Evolutionary conservation across 2,888 invertebrate genomes (phyloP), one percentile per base, ranked within the genome.

Genomic region (Tetragonula carbonaria): DNA sequence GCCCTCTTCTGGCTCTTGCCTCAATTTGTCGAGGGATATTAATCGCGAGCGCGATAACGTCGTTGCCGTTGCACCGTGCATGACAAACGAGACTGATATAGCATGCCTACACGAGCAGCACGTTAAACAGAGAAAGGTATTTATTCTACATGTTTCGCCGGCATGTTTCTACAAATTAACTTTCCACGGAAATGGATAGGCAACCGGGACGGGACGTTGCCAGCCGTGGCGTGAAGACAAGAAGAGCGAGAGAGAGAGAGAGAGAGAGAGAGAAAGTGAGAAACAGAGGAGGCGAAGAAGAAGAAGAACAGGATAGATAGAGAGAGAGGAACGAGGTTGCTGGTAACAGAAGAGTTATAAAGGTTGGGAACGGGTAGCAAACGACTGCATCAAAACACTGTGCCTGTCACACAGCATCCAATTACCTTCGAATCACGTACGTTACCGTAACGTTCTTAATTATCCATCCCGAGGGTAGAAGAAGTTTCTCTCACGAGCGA

Each of bases 51-150:
- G 87, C 87, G 91, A 91, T 91, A 91, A 90, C 89, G 90, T 91
- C 91, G 90, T 90, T 90, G 91, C 87, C 87, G 88, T 86, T 85
- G 87, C 89, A 86, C 80, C 89, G 89, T 86, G 89, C 91, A 91
- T 93, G 92, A 93, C 91, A 91, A 92, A 93, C 92, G 91, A 92
- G 91, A 90, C 89, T 90, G 91, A 90, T 92, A 90, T 89, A 84
- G 85, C 90, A 75, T 79, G 90, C 71, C 74, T 79, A 81, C 85
- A 82, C 79, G 84, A 74, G 63, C 79, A 68, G 77, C 80, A 85
- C 91, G 90, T 92, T 90, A 86, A 87, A 86, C 91, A 91, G 89
- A 91, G 90, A 88, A 91, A 91, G 90, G 90, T 91, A 91, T 92
- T 92, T 93, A 92, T 92, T 88, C 87, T 86, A 89, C 89, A 90